Evolutionary conservation across 2,797 vertebrate species (phyloP).

Genomic region (Scyliorhinus canicula): DNA sequence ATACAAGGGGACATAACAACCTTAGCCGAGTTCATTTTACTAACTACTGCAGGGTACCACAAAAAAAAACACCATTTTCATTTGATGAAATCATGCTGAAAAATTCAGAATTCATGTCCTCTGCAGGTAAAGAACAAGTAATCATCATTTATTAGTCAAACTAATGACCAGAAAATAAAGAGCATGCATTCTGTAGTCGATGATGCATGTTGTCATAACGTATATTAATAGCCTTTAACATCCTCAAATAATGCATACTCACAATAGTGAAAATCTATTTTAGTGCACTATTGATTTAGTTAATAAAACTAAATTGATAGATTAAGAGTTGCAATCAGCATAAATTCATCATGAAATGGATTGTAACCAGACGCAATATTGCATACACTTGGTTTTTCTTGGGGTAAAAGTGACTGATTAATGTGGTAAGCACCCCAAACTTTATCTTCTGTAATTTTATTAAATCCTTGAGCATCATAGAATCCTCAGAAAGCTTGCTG

Average conservation of each 20-base stretch:
- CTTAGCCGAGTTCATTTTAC: background rate
- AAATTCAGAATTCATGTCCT: background rate
- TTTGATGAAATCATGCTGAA: slow-evolving; percentile 6
- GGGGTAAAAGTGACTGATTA: slow-evolving; percentile 3
- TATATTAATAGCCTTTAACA: background rate
- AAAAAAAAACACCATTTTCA: background rate
- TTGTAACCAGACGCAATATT: background rate
- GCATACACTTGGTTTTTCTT: background rate
- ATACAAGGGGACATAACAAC: background rate
- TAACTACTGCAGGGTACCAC: background rate
- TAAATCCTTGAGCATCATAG: background rate
- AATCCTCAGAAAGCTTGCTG: background rate
- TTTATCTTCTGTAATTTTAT: background rate
- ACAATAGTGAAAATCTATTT: background rate
- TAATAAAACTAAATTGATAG: slow-evolving; percentile 10
- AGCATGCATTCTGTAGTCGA: background rate
- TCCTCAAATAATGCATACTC: background rate
- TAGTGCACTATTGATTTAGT: background rate
- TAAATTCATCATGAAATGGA: background rate
- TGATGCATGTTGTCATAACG: background rate
- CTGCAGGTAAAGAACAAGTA: background rate
- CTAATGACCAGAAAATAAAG: background rate
- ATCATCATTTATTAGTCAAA: background rate
- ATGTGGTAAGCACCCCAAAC: background rate
- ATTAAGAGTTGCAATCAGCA: background rate